Evolutionary conservation across 1,140 invertebrate species (phyloP).

Genomic region (Reticulitermes speratus): DNA sequence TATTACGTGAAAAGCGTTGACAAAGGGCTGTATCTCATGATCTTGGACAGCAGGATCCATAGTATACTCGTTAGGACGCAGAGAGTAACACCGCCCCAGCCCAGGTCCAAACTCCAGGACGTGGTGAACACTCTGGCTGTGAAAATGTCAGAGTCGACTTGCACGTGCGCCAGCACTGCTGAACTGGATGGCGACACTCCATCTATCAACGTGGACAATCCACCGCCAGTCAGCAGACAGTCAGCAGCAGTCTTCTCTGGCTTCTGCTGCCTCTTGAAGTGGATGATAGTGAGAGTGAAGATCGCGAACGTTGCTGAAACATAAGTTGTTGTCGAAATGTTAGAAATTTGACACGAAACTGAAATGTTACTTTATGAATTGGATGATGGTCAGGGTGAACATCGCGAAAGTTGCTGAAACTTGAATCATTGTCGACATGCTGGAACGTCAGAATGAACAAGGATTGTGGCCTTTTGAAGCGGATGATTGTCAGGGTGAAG

Average conservation of each 20-base stretch:
- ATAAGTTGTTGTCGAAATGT: slow-evolving; percentile 25
- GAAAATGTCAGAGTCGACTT: slow-evolving; percentile 46
- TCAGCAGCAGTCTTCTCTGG: slow-evolving; percentile 45
- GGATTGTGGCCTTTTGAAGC: no score
- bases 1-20: slow-evolving; percentile 23
- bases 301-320: slow-evolving; percentile 80
- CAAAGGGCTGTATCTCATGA: slow-evolving; percentile 84
- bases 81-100: slow-evolving; percentile 76
- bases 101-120: slow-evolving; percentile 79
- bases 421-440: no score
- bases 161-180: not conserved
- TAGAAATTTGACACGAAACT: slow-evolving; percentile 38
- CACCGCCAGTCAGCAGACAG: slow-evolving; percentile 39
- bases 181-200: slow-evolving; percentile 50
- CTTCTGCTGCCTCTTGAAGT: slow-evolving; percentile 76
- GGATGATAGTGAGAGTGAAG: slow-evolving; percentile 86
- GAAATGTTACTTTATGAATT: slow-evolving; percentile 78
- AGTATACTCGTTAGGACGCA: slow-evolving; percentile 75
- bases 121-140: slow-evolving; percentile 70
- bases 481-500: no score
- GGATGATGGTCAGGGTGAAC: slow-evolving; percentile 86
- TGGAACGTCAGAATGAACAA: no score
- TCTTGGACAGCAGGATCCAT: slow-evolving; percentile 85
- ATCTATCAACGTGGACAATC: slow-evolving; percentile 53
- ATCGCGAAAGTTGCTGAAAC: slow-evolving; percentile 80